Base-by-base conservation (phyloP, 2,888 invertebrate genomes). In the Eristalinus sepulchralis region DNA sequence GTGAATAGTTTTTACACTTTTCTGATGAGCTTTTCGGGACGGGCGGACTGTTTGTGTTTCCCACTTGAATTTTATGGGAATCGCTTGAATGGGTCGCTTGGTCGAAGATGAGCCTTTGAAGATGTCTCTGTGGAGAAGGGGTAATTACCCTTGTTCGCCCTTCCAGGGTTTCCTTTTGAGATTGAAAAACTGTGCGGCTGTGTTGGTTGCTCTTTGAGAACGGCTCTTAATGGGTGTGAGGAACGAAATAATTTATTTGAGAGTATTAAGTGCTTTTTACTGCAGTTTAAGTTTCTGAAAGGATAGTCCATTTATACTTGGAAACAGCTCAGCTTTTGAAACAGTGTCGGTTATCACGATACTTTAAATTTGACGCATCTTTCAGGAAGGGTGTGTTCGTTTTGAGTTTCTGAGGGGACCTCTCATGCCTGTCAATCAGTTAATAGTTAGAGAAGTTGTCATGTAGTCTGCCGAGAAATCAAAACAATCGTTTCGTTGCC, bases 21-120 rank as follows among this genome's bases (percentile, higher is more conserved):
- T 47, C 10, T 62, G 34, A 60, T 66, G 73, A 55, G 62, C 31
- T 66, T 80, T 55, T 62, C 53, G 39, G 47, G 47, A 2, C 17
- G 34, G 57, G 34, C 27, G 27, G n/a, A 27, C 47, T 71, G 70
- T 67, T 76, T 64, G 47, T 36, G 34, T 73, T 83, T 47, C 10
- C n/a, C 78, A 68, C 83, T 78, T 17, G 63, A 33, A 64, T 83
- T 27, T 53, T 34, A 68, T 73, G 59, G 9, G 68, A 78, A 34
- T 47, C 47, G 62, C 57, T 36, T 60, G 57, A 78, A 20, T 67
- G 62, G 67, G 20, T 77, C 33, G 33, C 64, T 78, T 63, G 24
- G 10, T 71, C 63, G 39, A n/a, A 55, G 66, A 64, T 11, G 57
- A 24, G 79, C 73, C 83, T 47, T 70, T 78, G 62, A 39, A 11